Conservation (phyloP, 2,797 vertebrate genomes). For the Bovichtus variegatus region DNA sequence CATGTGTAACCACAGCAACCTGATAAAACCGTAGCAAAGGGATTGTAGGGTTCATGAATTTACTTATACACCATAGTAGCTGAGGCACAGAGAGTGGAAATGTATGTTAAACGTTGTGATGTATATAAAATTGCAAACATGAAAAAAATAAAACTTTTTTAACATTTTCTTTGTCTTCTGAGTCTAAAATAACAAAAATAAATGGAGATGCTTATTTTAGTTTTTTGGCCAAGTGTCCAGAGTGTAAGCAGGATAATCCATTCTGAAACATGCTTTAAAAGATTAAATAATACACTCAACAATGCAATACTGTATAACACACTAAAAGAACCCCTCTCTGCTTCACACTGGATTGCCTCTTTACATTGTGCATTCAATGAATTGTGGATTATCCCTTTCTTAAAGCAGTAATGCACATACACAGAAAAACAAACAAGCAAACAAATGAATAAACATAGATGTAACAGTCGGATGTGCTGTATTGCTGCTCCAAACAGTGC, state of each 20-base stretch:
- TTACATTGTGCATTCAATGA: constrained; percentile 13
- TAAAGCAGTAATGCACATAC: constrained; percentile 8
- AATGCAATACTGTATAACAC: constrained; percentile 9
- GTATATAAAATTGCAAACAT: too few relatives aligned
- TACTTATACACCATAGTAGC: background rate
- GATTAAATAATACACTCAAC: constrained; percentile 38
- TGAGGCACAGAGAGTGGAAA: background rate
- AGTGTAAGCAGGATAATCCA: constrained; percentile 37
- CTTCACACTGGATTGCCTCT: constrained; percentile 7
- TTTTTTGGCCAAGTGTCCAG: constrained; percentile 19
- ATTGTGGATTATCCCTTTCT: constrained; percentile 26
- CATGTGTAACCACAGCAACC: background rate
- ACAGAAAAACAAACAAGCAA: constrained; percentile 11
- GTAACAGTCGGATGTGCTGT: background rate
- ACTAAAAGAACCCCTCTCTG: background rate
- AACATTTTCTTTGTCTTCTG: background rate
- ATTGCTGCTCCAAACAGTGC: background rate
- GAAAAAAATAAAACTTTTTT: too few relatives aligned
- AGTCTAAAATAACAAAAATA: constrained; percentile 2
- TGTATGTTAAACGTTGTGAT: background rate
- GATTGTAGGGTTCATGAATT: background rate
- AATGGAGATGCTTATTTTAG: constrained; percentile 8
- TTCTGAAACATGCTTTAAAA: constrained; percentile 20
- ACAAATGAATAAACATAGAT: background rate
- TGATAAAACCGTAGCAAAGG: background rate